These are phyloP conservation scores for Xylocopa sonorina DNA, from an alignment of 1,140 invertebrate genomes.

Conservation along the genomic window DNA sequence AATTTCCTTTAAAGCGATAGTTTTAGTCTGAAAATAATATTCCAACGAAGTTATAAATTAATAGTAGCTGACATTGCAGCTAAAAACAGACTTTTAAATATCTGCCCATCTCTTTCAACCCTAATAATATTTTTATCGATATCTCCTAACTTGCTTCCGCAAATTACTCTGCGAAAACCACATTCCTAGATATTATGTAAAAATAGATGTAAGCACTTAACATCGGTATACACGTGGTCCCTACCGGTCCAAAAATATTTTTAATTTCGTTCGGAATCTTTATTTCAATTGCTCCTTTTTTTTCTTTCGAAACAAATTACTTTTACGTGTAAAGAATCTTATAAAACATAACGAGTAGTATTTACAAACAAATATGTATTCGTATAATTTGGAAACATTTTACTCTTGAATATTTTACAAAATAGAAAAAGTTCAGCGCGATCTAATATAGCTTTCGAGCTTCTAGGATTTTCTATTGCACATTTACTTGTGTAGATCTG, in stretches of 20 bases:
- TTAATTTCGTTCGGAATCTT: slow-evolving; percentile 4
- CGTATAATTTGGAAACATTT: background rate
- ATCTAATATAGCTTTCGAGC: slow-evolving; percentile 17
- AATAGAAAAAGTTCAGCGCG: background rate
- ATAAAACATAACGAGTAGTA: no score
- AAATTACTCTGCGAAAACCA: background rate
- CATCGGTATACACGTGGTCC: slow-evolving; percentile 33
- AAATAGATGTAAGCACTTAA: slow-evolving; percentile 31
- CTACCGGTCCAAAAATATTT: slow-evolving; percentile 42
- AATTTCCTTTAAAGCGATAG: background rate
- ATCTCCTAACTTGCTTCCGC: background rate
- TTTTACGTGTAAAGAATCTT: no score
- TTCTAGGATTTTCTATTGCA: slow-evolving; percentile 1
- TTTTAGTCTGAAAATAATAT: background rate
- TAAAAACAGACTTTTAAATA: background rate
- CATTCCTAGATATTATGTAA: slow-evolving; percentile 23
- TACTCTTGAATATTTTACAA: background rate
- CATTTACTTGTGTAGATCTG: slow-evolving; percentile 10
- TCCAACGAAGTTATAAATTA: background rate
- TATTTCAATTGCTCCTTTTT: no score
- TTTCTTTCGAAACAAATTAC: no score
- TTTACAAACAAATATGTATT: background rate
- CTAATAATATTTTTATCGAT: background rate
- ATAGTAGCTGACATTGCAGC: background rate
- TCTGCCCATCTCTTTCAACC: background rate